phyloP scores from a whole-genome alignment of 2,888 invertebrate species.

The Eumerus sabulonum region DNA sequence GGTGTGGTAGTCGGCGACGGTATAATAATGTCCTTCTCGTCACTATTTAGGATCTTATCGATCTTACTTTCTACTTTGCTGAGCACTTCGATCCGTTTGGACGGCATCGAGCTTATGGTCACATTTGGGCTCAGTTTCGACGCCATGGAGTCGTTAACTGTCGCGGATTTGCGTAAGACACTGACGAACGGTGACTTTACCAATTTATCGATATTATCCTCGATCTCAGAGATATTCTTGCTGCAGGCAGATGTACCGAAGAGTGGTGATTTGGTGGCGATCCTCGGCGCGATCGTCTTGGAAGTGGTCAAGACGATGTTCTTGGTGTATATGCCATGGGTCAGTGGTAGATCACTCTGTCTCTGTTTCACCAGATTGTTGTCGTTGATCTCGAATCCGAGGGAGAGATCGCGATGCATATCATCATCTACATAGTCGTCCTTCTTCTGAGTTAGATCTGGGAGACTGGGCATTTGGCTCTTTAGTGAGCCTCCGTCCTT shows the following conservation, averaged over 20 bases:
- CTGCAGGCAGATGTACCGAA: constrained; percentile 54
- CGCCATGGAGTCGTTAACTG: constrained; percentile 61
- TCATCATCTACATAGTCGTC: constrained; percentile 70
- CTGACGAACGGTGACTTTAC: constrained; percentile 77
- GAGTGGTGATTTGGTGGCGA: constrained; percentile 50
- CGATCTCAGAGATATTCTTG: constrained; percentile 75
- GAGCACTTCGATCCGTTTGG: constrained; percentile 32
- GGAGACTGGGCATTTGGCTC: constrained; percentile 76
- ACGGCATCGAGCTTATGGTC: constrained; percentile 50
- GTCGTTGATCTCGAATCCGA: constrained; percentile 77
- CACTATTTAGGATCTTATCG: constrained; percentile 45
- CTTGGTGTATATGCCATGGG: constrained; percentile 70
- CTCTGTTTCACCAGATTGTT: constrained; percentile 74
- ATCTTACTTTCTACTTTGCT: constrained; percentile 53
- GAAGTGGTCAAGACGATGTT: constrained; percentile 71
- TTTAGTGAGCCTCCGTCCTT: constrained; percentile 35
- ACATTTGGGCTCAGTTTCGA: constrained; percentile 54
- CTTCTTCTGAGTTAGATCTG: constrained; percentile 75
- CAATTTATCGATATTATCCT: constrained; percentile 76
- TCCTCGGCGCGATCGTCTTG: constrained; percentile 59
- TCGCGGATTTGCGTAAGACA: constrained; percentile 74
- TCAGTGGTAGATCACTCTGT: constrained; percentile 69
- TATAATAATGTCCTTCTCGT: constrained; percentile 25
- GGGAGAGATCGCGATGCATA: constrained; percentile 65
- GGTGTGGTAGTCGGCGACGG: constrained; percentile 26